phyloP scores from a whole-genome alignment of 2,113 vertebrate genomes.

The Periophthalmus modestus region DNA sequence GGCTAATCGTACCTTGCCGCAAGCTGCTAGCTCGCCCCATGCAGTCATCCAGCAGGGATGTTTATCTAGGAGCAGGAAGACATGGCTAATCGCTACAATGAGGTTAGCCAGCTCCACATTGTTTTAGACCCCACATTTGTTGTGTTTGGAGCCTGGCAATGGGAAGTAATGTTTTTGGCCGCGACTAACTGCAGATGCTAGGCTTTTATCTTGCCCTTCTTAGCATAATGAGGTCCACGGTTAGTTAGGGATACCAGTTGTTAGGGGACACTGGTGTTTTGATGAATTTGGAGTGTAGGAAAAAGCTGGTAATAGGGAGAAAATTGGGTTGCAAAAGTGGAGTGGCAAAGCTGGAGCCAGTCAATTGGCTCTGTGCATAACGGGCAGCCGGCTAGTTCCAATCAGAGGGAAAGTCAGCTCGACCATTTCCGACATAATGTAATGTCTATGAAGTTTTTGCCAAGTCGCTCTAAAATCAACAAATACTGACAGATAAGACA shows the following conservation, averaged over 20 bases:
- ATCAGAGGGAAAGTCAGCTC: no score
- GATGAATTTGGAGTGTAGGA: neutral
- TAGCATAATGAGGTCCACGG: neutral
- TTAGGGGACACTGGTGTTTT: neutral
- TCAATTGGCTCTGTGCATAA: neutral
- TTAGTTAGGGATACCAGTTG: neutral
- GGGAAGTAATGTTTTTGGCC: neutral
- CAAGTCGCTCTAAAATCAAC: no score
- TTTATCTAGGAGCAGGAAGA: slow-evolving; percentile 38
- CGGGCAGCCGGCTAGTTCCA: no score
- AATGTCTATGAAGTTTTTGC: no score
- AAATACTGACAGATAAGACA: no score
- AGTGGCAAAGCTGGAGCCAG: neutral
- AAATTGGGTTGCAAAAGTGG: neutral
- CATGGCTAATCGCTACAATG: slow-evolving; percentile 45
- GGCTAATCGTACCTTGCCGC: slow-evolving; percentile 21
- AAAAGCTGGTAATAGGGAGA: neutral
- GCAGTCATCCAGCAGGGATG: slow-evolving; percentile 21
- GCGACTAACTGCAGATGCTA: neutral
- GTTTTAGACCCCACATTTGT: slow-evolving; percentile 26
- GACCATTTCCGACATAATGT: no score
- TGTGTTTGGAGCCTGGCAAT: slow-evolving; percentile 9
- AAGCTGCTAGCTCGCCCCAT: slow-evolving; percentile 10
- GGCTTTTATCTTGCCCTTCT: slow-evolving; percentile 5
- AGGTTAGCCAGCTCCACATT: slow-evolving; percentile 36